These are phyloP conservation scores for Cheilosia urbana DNA, from an alignment of 2,888 invertebrate species.

Conservation along the genomic window DNA sequence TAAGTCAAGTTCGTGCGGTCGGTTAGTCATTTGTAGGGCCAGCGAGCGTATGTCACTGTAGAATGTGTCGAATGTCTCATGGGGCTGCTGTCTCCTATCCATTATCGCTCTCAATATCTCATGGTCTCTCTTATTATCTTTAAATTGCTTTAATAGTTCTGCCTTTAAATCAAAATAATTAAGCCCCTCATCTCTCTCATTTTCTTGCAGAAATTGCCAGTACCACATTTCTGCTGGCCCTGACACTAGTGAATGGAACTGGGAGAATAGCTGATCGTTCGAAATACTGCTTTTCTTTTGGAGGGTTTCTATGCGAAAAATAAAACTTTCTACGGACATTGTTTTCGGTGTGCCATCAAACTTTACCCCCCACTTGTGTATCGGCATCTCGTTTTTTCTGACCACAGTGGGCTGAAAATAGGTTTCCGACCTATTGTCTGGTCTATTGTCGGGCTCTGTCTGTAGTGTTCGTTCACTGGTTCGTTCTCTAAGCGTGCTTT, in stretches of 20 bases:
- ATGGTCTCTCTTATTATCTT: background rate
- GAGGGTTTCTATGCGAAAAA: slow-evolving; percentile 10
- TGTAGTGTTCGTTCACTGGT: no score
- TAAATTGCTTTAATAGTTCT: background rate
- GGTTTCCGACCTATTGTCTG: no score
- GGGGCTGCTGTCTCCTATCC: background rate
- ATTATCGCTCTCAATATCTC: background rate
- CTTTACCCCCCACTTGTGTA: slow-evolving; percentile 26
- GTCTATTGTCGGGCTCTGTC: no score
- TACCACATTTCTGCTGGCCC: slow-evolving; percentile 12
- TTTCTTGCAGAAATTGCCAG: slow-evolving; percentile 2
- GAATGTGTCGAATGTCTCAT: background rate
- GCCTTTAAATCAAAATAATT: background rate
- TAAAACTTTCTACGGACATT: slow-evolving; percentile 1
- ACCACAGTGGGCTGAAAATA: background rate
- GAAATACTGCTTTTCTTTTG: background rate
- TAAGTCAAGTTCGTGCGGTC: background rate
- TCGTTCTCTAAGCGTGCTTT: no score
- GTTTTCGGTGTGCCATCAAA: slow-evolving; percentile 2
- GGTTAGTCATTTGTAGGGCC: background rate
- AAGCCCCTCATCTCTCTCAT: background rate
- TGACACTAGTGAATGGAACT: background rate
- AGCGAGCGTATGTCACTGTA: background rate
- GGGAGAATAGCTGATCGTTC: background rate
- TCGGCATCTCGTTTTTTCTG: background rate